Conservation (phyloP, 2,113 vertebrate genomes). For the Ariopsis seemanni region DNA sequence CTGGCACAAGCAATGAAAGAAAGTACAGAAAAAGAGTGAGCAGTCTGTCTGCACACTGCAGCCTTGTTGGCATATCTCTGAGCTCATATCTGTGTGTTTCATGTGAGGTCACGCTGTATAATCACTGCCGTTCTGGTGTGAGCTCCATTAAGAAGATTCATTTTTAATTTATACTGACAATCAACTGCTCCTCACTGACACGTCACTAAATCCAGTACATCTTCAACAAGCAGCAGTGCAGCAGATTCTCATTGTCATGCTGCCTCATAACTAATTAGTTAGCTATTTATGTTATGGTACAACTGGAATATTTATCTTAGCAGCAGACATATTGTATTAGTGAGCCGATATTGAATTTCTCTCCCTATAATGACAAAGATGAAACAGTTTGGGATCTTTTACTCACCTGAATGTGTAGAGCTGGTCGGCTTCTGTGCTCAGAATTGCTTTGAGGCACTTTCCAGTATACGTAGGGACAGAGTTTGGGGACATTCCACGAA, state of each 20-base stretch:
- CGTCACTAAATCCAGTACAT: background rate
- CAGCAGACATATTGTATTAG: background rate
- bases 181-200: background rate
- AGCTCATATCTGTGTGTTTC: background rate
- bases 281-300: background rate
- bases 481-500: background rate
- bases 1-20: background rate
- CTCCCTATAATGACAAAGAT: background rate
- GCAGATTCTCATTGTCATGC: background rate
- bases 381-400: background rate
- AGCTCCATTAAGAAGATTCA: background rate
- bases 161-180: background rate
- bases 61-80: background rate
- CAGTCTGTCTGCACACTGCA: background rate
- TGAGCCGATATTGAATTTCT: background rate
- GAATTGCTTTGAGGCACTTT: background rate
- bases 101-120: background rate
- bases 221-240: background rate
- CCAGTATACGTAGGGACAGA: background rate
- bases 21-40: constrained; percentile 4
- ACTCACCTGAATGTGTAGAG: background rate
- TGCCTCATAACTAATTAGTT: background rate
- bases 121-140: background rate
- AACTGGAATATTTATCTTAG: background rate
- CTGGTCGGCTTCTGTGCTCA: background rate